These are phyloP conservation scores for Tuta absoluta DNA, from an alignment of 2,888 invertebrate genomes.

Conservation along the genomic window DNA sequence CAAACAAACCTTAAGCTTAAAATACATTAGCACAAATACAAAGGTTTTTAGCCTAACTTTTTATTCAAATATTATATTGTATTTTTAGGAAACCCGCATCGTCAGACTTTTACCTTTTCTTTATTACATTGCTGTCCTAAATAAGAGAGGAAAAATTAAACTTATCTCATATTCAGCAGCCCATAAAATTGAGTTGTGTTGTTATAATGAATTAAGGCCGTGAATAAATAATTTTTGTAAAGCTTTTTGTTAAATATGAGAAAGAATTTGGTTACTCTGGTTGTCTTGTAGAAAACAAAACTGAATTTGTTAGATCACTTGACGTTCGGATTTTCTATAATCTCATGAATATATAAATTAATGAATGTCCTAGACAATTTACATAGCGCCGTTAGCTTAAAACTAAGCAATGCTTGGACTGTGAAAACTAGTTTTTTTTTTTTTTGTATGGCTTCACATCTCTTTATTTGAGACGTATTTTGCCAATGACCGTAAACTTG, in stretches of 20 bases:
- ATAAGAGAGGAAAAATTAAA: constrained; percentile 19
- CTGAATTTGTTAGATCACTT: too few species aligned
- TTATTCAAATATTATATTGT: neutral
- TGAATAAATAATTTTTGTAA: constrained; percentile 25
- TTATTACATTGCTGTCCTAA: constrained; percentile 17
- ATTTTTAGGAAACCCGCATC: constrained; percentile 1
- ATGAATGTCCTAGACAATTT: too few species aligned
- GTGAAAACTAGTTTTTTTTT: too few species aligned
- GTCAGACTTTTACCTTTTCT: neutral
- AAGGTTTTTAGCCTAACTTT: neutral
- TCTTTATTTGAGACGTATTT: too few species aligned
- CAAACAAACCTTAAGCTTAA: neutral
- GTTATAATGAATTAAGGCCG: constrained; percentile 29
- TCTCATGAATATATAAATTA: too few species aligned
- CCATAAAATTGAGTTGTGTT: constrained; percentile 33
- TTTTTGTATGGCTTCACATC: too few species aligned
- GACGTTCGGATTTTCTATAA: too few species aligned
- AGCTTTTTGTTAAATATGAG: neutral
- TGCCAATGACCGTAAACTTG: too few species aligned
- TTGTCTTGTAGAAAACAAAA: too few species aligned
- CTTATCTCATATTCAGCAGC: constrained; percentile 31
- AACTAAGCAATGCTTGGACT: too few species aligned
- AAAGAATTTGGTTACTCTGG: too few species aligned
- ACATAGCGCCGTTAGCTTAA: too few species aligned
- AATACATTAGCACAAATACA: neutral